A percentile compares a stretch with the other conserved stretches of the same genome.
Conservation (phyloP, 2,113 vertebrate species). For the Heterotis niloticus region DNA sequence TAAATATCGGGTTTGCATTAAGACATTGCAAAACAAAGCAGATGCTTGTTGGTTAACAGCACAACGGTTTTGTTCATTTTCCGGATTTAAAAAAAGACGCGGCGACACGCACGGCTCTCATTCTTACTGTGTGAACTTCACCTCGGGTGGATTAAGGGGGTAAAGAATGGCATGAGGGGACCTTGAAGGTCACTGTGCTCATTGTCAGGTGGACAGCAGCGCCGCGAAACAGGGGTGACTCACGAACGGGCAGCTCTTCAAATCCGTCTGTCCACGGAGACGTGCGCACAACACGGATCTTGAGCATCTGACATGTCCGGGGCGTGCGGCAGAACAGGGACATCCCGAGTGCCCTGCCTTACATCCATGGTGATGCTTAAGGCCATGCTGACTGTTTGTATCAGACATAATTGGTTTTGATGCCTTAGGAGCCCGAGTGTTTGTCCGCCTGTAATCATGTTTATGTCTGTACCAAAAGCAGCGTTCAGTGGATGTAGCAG, state of each 20-base stretch:
- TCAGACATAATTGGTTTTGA: not conserved
- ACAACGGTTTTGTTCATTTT: not conserved
- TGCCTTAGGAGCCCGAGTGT: not conserved
- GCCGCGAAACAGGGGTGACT: slow-evolving; percentile 17
- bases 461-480: not conserved
- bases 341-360: not conserved
- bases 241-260: slow-evolving; percentile 24
- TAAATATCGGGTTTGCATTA: too few species aligned
- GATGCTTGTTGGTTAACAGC: not conserved
- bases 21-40: not conserved
- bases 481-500: too few species aligned
- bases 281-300: slow-evolving; percentile 31
- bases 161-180: slow-evolving; percentile 43
- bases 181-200: slow-evolving; percentile 52
- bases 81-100: not conserved
- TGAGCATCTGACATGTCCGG: not conserved
- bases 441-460: not conserved
- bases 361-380: not conserved
- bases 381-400: not conserved
- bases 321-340: not conserved
- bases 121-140: not conserved
- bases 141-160: slow-evolving; percentile 33
- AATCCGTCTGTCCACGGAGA: not conserved
- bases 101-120: not conserved
- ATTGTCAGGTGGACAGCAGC: slow-evolving; percentile 52